These are phyloP conservation scores for Condylura cristata DNA, from an alignment of 2,113 vertebrate genomes.

Conservation along the genomic window DNA sequence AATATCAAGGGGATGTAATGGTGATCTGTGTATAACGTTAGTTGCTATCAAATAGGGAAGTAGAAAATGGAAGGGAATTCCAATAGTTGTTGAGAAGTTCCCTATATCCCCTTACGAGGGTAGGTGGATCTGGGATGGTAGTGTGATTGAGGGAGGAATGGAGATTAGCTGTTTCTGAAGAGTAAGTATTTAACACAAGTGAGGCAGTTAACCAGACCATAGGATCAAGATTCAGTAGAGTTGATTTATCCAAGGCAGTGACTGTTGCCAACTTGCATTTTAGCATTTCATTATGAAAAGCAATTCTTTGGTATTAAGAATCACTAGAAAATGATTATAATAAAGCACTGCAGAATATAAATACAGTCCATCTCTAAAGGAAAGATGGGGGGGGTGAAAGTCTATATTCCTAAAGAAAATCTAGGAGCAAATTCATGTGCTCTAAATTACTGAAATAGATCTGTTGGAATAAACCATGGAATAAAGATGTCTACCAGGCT, in stretches of 20 bases:
- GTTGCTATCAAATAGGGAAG: constrained; percentile 58
- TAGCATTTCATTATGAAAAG: constrained; percentile 15
- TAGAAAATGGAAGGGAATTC: constrained; percentile 57
- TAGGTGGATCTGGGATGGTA: not conserved
- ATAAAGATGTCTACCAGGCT: not conserved
- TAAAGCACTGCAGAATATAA: not conserved
- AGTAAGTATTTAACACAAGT: constrained; percentile 9
- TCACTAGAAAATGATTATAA: not conserved
- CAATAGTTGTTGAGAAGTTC: constrained; percentile 51
- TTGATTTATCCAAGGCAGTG: constrained; percentile 8
- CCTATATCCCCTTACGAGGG: not conserved
- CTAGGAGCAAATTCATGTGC: not conserved
- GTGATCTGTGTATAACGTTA: not conserved
- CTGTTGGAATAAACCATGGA: not conserved
- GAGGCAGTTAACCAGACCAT: not conserved
- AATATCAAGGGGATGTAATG: not conserved
- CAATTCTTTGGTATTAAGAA: constrained; percentile 6
- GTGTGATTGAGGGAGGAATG: not conserved
- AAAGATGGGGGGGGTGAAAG: not conserved
- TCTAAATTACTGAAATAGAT: not conserved
- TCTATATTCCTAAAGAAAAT: not conserved
- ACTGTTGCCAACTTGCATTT: not conserved
- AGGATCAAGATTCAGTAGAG: not conserved
- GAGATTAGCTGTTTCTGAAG: constrained; percentile 18
- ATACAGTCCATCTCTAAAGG: not conserved